These are phyloP conservation scores for Pseudeuparius sepicola DNA, from an alignment of 2,888 invertebrate genomes.

Conservation along the genomic window DNA sequence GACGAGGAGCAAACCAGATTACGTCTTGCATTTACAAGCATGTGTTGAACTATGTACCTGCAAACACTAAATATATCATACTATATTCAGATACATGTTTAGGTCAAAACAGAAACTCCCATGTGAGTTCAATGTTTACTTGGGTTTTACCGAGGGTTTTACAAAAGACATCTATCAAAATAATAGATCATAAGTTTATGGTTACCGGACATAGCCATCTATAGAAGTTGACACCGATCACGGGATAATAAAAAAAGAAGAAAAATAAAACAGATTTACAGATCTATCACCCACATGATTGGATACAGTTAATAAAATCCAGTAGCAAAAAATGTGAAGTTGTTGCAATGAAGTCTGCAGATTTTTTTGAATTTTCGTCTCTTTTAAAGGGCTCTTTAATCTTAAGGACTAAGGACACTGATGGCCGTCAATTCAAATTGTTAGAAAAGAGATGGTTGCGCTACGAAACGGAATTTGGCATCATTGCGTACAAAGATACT, in stretches of 20 bases:
- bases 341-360: too few relatives aligned
- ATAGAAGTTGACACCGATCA: slow-evolving; percentile 12
- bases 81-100: slow-evolving; percentile 9
- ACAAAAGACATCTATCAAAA: background rate
- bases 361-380: slow-evolving; percentile 3
- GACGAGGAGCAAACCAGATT: slow-evolving; percentile 8
- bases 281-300: slow-evolving; percentile 9
- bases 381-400: slow-evolving; percentile 4
- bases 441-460: too few relatives aligned
- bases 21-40: slow-evolving; percentile 6
- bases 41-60: slow-evolving; percentile 1
- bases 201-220: slow-evolving; percentile 12
- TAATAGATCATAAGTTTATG: slow-evolving; percentile 14
- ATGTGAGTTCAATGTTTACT: slow-evolving; percentile 9
- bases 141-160: too few relatives aligned
- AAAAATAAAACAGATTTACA: slow-evolving; percentile 12
- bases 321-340: slow-evolving; percentile 3
- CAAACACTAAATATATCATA: slow-evolving; percentile 4
- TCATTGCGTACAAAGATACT: slow-evolving; percentile 6
- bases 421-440: too few relatives aligned
- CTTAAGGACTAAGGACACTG: too few relatives aligned
- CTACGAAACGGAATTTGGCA: too few relatives aligned
- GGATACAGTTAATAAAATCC: slow-evolving; percentile 7
- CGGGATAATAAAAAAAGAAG: slow-evolving; percentile 12
- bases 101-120: slow-evolving; percentile 11